phyloP scores from a whole-genome alignment of 1,140 invertebrate genomes.

The Aphaenogaster rudis region DNA sequence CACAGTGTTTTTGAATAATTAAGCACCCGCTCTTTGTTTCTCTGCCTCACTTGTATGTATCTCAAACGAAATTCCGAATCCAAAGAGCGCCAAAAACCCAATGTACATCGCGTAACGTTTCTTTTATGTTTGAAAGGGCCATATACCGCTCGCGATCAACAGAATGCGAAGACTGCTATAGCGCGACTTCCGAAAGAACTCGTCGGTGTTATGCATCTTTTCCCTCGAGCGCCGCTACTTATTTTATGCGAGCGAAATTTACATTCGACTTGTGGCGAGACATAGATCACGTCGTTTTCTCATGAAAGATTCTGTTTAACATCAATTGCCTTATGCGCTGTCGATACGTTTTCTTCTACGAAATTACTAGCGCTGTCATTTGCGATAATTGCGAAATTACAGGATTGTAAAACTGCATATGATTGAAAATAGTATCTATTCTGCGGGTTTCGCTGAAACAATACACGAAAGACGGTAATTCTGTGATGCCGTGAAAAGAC shows the following conservation, averaged over 20 bases:
- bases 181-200: conserved; percentile 32
- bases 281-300: background rate
- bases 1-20: background rate
- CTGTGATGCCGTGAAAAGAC: background rate
- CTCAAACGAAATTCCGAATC: background rate
- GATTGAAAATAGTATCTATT: background rate
- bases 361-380: background rate
- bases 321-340: background rate
- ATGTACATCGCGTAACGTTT: conserved; percentile 5
- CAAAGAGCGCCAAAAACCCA: background rate
- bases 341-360: background rate
- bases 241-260: background rate
- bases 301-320: conserved; percentile 44
- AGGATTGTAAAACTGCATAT: background rate
- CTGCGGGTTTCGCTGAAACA: background rate
- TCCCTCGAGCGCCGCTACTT: background rate
- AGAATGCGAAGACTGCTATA: conserved; percentile 25
- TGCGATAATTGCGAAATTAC: conserved; percentile 19
- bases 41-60: background rate
- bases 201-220: background rate
- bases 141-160: background rate
- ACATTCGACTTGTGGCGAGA: background rate
- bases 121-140: conserved; percentile 4
- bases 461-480: no score
- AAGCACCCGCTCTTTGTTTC: background rate